These are phyloP conservation scores for Oscheius sp. DNA, from an alignment of 2,888 invertebrate genomes.

Conservation along the genomic window DNA sequence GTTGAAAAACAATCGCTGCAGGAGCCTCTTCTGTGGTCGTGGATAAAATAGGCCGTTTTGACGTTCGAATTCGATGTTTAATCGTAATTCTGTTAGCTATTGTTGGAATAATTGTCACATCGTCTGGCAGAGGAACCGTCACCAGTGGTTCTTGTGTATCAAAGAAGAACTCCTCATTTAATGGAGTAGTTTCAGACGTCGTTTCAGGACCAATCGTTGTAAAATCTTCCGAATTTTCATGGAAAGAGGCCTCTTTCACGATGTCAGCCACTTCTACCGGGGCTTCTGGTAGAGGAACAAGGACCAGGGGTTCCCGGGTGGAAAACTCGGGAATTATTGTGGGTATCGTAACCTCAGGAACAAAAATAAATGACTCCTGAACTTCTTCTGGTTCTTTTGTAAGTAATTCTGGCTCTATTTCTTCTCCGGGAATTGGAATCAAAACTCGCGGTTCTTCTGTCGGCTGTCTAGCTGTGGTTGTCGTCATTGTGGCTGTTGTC, in stretches of 20 bases:
- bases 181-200: neutral
- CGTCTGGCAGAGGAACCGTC: slow-evolving; percentile 12
- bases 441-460: slow-evolving; percentile 9
- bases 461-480: neutral
- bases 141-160: slow-evolving; percentile 9
- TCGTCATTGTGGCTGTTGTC: neutral
- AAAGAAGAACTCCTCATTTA: neutral
- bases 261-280: neutral
- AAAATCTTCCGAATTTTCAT: neutral
- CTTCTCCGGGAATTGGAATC: neutral
- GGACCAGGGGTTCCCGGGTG: neutral
- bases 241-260: neutral
- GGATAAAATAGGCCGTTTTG: too few relatives aligned
- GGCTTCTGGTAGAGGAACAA: slow-evolving; percentile 3
- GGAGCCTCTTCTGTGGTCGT: neutral
- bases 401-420: neutral
- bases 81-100: neutral
- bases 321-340: neutral
- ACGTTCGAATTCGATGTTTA: too few relatives aligned
- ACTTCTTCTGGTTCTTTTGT: too few relatives aligned
- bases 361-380: neutral
- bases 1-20: neutral
- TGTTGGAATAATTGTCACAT: neutral
- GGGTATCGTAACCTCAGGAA: neutral
- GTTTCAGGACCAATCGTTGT: neutral